Evolutionary conservation across 2,888 invertebrate genomes (phyloP), one percentile per base, ranked within the genome.

Genomic region (Rotaria socialis): DNA sequence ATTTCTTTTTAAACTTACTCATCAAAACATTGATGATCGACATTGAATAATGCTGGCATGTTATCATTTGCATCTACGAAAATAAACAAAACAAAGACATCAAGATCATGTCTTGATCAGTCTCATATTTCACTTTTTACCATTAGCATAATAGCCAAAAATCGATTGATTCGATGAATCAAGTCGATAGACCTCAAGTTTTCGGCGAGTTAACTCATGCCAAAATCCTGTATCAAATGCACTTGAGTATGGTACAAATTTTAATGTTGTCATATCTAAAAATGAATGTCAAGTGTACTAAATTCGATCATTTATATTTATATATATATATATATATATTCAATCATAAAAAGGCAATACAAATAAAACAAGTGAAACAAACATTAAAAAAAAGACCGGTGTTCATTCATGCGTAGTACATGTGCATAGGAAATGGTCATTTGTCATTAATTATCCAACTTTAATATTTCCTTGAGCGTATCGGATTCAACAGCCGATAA

Each of bases 141-240:
- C 85, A 75, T 75, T 86, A 10, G 56, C 74, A 58, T 84, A 86
- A 50, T 80, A 86, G 14, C 86, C 86, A 24, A 41, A 55, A 16
- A 86, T 55, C 41, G 85, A 43, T 43, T 86, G 74, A 55, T 85
- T 67, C 11, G 85, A 74, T 55, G 85, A 85, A n/a, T 86, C 74
- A 50, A 86, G 52, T 52, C 60, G 85, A 58, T 85, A 86, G 35
- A 85, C 75, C 27, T 86, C 86, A 50, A 86, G 56, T 85, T 86
- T 86, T 22, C 85, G 75, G n/a, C 85, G 74, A 24, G 85, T 86
- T 41, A 86, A 84, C 85, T 86, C 86, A 55, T 85, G 85, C 86
- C 86, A 86, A 85, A 86, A 86, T 35, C 86, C 85, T 27, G 86
- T 85, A 85, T 86, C 85, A 41, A 86, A 75, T 41, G 85, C 85